These are phyloP conservation scores for Ictalurus punctatus DNA, from an alignment of 2,113 vertebrate species.

Conservation along the genomic window DNA sequence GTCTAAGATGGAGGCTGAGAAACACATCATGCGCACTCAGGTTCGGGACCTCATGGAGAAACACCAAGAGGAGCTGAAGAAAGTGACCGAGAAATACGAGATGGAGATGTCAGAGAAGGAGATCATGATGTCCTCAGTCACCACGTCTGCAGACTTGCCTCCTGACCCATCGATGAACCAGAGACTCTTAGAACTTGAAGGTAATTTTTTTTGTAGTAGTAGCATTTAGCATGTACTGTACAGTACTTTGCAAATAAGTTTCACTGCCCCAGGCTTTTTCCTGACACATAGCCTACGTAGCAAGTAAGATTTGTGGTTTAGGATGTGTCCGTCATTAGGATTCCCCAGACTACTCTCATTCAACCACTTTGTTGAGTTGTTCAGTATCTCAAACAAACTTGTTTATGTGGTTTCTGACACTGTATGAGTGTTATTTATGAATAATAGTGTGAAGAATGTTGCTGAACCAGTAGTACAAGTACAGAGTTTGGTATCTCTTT, in stretches of 20 bases:
- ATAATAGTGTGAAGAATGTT: background rate
- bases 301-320: background rate
- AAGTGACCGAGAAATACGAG: slow-evolving; percentile 63
- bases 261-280: background rate
- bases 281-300: background rate
- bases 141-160: slow-evolving; percentile 32
- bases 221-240: background rate
- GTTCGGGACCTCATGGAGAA: slow-evolving; percentile 86
- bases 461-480: background rate
- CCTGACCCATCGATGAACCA: slow-evolving; percentile 59
- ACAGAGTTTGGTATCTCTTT: background rate
- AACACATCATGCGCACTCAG: slow-evolving; percentile 88
- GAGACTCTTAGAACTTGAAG: slow-evolving; percentile 79
- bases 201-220: slow-evolving; percentile 59
- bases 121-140: slow-evolving; percentile 44
- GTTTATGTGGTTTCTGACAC: background rate
- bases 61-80: slow-evolving; percentile 77
- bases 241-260: background rate
- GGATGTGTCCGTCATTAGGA: background rate
- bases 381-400: background rate
- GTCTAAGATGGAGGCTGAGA: slow-evolving; percentile 87
- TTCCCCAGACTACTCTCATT: background rate
- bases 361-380: background rate
- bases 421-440: background rate
- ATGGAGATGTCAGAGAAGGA: slow-evolving; percentile 73